Evolutionary conservation across 1,140 invertebrate species (phyloP).

Genomic region (Oreohelix idahoensis): DNA sequence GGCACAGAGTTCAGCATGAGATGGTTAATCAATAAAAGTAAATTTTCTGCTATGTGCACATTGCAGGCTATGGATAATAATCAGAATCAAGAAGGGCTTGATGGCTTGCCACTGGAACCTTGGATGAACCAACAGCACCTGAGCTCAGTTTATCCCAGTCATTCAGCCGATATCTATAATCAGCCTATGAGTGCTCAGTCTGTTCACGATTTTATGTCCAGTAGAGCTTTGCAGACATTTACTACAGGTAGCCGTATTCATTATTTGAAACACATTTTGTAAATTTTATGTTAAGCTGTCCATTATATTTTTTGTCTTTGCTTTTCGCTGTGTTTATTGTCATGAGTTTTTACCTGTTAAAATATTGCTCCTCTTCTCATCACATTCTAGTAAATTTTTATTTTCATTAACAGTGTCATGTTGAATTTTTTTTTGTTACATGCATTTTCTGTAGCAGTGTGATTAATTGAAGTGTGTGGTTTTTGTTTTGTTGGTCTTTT

Average conservation of each 20-base stretch:
- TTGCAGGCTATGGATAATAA: slow-evolving; percentile 32
- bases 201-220: not conserved
- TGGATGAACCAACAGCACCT: slow-evolving; percentile 25
- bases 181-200: not conserved
- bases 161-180: not conserved
- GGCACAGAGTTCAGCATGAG: not conserved
- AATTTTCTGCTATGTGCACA: slow-evolving; percentile 9
- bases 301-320: too few species aligned
- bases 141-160: not conserved
- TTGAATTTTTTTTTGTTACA: too few species aligned
- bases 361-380: too few species aligned
- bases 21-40: not conserved
- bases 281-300: not conserved
- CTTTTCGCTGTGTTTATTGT: too few species aligned
- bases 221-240: slow-evolving; percentile 4
- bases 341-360: too few species aligned
- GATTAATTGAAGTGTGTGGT: too few species aligned
- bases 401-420: too few species aligned
- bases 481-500: too few species aligned
- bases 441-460: too few species aligned
- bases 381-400: too few species aligned
- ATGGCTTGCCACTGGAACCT: slow-evolving; percentile 22
- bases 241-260: not conserved
- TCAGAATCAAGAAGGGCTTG: slow-evolving; percentile 23
- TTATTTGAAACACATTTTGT: not conserved